Evolutionary conservation across 2,888 invertebrate genomes (phyloP), one percentile per base, ranked within the genome.

Genomic region (Acleris holmiana): DNA sequence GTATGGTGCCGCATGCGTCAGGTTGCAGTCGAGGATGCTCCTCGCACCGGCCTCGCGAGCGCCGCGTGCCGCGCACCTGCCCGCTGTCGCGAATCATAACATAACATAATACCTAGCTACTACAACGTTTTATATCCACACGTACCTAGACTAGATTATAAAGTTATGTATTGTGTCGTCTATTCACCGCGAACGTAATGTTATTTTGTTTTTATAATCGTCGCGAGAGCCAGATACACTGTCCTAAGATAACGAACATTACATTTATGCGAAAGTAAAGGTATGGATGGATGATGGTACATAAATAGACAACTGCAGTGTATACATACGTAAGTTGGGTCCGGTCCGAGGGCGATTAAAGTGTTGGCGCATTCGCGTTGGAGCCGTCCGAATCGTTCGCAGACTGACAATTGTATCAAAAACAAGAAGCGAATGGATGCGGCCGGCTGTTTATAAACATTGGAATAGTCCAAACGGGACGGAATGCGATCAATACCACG

Each of bases 371-470:
- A 83, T 81, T 76, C 83, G 79, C 83, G 78, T 80, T 75, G 80
- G 13, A 75, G 75, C 80, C 75, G 78, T 76, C 77, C 78, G 71
- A 72, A 74, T 78, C 74, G 77, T 72, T 74, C 76, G 72, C 76
- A 75, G 77, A 74, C 76, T 76, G 76, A 71, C 76, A 74, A 77
- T 78, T 76, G 82, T 82, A 80, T 85, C 83, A 85, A 85, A 85
- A 88, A 84, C 86, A 86, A 86, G 83, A 83, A 80, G 82, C 79
- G 77, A 82, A 79, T 83, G 74, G 83, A 85, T 82, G 84, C 85
- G 78, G 80, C 88, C 90, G 86, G 86, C 86, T 90, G 91, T 91
- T 91, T 91, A 91, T 91, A 91, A 91, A 91, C 91, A 91, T 88
- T 87, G 87, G 80, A 81, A 78, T 80, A 73, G 75, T 74, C 76